Evolutionary conservation across 2,888 invertebrate species (phyloP), one percentile per base, ranked within the genome.

Genomic region (Saturnia pavonia): DNA sequence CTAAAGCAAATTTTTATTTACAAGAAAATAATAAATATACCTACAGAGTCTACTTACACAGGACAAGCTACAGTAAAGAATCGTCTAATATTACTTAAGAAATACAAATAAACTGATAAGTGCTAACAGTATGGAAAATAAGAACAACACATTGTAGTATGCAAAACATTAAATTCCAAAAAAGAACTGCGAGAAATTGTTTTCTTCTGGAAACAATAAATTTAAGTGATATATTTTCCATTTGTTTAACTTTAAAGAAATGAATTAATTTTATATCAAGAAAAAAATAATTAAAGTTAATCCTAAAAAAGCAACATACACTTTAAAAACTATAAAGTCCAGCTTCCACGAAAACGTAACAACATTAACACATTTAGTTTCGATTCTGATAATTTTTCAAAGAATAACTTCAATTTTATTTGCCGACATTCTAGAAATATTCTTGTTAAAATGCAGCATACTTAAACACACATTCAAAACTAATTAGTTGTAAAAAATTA

Each of bases 401-500:
- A n/a, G n/a, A n/a, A n/a, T n/a, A 2, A 19, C 27, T 27, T 27
- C 27, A 14, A 14, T 60, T 60, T 27, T 14, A 60, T 60, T 27
- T 60, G 25, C 25, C 16, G 14, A 60, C 22, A 60, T 60, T 27
- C 12, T 60, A 9, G 27, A 27, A 14, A 22, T 27, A 27, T 25
- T 60, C 7, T 54, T 19, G 12, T 60, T 27, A 68, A 65, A 72
- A 68, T 69, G 70, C 73, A 57, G 34, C 34, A 60, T 7, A 54
- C 25, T 65, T 48, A 51, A 40, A 51, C 14, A 65, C n/a, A 65
- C 40, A 65, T 40, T n/a, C 16, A 63, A 65, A 66, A 66, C 25
- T 8, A 65, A 27, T 19, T 40, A 51, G 40, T 9, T 71, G 69
- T 51, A 72, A 74, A 75, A 69, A 73, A 74, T 75, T 76, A 60